phyloP scores from a whole-genome alignment of 2,888 invertebrate species.

The Morinoia aosen region DNA sequence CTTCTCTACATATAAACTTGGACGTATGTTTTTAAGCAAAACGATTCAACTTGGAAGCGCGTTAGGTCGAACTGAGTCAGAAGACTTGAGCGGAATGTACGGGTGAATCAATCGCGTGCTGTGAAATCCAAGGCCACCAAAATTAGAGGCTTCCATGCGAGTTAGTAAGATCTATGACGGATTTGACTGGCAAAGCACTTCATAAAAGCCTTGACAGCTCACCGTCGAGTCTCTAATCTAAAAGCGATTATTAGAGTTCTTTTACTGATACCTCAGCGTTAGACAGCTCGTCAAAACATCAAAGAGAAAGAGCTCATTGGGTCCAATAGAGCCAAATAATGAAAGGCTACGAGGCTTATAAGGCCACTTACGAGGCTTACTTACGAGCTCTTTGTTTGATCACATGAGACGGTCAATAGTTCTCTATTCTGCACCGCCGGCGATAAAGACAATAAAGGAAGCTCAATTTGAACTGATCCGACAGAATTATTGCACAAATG shows the following conservation, averaged over 20 bases:
- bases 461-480: not conserved
- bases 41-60: not conserved
- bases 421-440: not conserved
- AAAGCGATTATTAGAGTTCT: not conserved
- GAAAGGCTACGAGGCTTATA: not conserved
- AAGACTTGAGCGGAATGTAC: slow-evolving; percentile 6
- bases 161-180: not conserved
- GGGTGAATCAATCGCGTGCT: slow-evolving; percentile 24
- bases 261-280: slow-evolving; percentile 39
- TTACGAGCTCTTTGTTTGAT: slow-evolving; percentile 34
- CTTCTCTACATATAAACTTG: not conserved
- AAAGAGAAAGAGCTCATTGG: slow-evolving; percentile 37
- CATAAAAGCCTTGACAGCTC: slow-evolving; percentile 8
- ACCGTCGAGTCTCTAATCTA: slow-evolving; percentile 20
- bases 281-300: slow-evolving; percentile 38
- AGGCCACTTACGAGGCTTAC: slow-evolving; percentile 29
- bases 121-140: slow-evolving; percentile 14
- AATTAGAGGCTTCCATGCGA: slow-evolving; percentile 20
- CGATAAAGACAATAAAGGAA: not conserved
- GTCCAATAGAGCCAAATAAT: slow-evolving; percentile 33
- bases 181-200: slow-evolving; percentile 36
- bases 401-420: slow-evolving; percentile 14
- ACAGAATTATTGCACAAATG: not conserved
- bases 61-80: not conserved
- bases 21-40: not conserved